phyloP scores from a whole-genome alignment of 2,113 vertebrate species.

The Nycticebus coucang region DNA sequence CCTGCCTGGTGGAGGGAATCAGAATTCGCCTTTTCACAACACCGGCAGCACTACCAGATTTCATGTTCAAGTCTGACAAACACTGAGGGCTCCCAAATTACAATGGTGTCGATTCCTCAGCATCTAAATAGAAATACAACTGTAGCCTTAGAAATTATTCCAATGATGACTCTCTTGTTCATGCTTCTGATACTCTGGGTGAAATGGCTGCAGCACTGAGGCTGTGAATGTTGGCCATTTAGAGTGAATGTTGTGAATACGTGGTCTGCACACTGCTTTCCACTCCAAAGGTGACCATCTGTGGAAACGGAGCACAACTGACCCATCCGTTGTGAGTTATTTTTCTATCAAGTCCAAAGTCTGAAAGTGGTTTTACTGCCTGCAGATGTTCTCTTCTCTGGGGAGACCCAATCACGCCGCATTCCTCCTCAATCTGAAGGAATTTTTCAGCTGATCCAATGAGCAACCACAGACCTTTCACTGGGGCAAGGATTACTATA shows the following conservation, averaged over 20 bases:
- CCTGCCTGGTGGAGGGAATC: background rate
- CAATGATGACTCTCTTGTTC: background rate
- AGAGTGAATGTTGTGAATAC: background rate
- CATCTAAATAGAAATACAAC: background rate
- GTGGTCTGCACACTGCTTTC: background rate
- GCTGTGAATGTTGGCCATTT: background rate
- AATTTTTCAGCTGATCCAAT: constrained; percentile 63
- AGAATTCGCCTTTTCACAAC: background rate
- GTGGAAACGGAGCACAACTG: constrained; percentile 24
- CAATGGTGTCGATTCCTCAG: background rate
- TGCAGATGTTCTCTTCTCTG: constrained; percentile 51
- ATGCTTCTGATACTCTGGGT: background rate
- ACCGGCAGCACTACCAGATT: background rate
- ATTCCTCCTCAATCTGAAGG: constrained; percentile 53
- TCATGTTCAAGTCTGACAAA: background rate
- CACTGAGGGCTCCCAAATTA: background rate
- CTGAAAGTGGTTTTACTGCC: constrained; percentile 49
- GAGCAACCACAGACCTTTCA: constrained; percentile 58
- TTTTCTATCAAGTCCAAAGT: constrained; percentile 44
- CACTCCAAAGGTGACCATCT: background rate
- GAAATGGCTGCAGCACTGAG: background rate
- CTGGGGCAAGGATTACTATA: constrained; percentile 40
- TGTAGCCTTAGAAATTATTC: background rate
- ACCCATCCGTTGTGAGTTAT: background rate
- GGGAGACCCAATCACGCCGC: constrained; percentile 47